phyloP scores from a whole-genome alignment of 2,888 invertebrate genomes.

The Andrena marginata region DNA sequence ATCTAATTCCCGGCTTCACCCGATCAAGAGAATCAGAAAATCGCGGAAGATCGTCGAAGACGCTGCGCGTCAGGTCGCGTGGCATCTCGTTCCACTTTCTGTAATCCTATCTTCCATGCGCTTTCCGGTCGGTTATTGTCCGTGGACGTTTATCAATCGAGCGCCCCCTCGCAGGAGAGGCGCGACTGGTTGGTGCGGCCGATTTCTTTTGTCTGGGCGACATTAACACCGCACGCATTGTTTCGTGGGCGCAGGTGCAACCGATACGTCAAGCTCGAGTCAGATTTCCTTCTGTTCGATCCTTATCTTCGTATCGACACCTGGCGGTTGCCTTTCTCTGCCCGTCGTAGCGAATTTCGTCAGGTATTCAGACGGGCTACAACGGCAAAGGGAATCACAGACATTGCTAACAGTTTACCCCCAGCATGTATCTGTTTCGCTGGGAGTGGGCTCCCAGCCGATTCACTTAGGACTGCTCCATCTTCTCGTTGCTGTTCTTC shows the following conservation, averaged over 20 bases:
- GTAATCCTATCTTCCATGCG: background rate
- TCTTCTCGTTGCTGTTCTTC: background rate
- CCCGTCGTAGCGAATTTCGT: slow-evolving; percentile 20
- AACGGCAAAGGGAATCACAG: slow-evolving; percentile 9
- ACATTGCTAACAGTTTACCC: slow-evolving; percentile 22
- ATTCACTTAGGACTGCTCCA: background rate
- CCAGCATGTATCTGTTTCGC: background rate
- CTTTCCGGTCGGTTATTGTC: slow-evolving; percentile 1
- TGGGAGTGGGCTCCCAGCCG: background rate
- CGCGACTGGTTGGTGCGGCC: background rate
- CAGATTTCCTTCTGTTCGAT: slow-evolving; percentile 27
- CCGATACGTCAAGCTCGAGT: slow-evolving; percentile 15
- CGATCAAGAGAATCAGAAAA: too few relatives aligned
- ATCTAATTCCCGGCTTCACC: background rate
- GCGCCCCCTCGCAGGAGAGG: slow-evolving; percentile 1
- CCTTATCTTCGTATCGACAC: slow-evolving; percentile 11
- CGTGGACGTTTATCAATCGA: slow-evolving; percentile 1
- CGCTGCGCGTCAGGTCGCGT: background rate
- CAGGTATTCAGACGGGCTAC: slow-evolving; percentile 23
- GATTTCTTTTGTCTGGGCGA: slow-evolving; percentile 12
- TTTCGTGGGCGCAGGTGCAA: slow-evolving; percentile 20
- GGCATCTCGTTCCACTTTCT: background rate
- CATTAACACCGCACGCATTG: slow-evolving; percentile 7
- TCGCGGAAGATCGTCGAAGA: background rate
- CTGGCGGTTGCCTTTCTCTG: background rate